These are phyloP conservation scores for Drosophila austrosaltans DNA, from an alignment of 2,888 invertebrate genomes.

Conservation along the genomic window DNA sequence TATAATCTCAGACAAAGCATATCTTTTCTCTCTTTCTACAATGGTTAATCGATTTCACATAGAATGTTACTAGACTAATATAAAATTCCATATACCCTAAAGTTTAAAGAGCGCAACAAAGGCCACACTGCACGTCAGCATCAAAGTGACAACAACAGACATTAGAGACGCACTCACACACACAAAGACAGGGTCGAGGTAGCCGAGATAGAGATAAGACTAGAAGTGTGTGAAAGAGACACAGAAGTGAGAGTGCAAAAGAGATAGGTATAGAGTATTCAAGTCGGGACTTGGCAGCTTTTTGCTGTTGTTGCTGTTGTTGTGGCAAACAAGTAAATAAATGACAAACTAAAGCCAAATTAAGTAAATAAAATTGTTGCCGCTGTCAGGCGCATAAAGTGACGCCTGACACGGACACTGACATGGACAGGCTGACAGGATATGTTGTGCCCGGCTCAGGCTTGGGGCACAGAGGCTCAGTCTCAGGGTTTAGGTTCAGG, in stretches of 20 bases:
- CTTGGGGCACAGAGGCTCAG: slow-evolving; percentile 15
- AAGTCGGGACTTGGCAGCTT: slow-evolving; percentile 19
- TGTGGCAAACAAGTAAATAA: slow-evolving; percentile 73
- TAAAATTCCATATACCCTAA: background rate
- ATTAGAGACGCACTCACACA: slow-evolving; percentile 56
- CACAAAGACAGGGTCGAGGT: slow-evolving; percentile 22
- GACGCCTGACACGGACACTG: slow-evolving; percentile 59
- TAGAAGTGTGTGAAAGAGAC: slow-evolving; percentile 19
- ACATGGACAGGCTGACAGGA: slow-evolving; percentile 40
- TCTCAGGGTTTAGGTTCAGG: slow-evolving; percentile 23
- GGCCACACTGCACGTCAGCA: slow-evolving; percentile 41
- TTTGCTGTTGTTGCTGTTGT: slow-evolving; percentile 24
- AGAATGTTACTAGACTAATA: background rate
- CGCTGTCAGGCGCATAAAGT: slow-evolving; percentile 72
- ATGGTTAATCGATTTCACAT: too few species aligned
- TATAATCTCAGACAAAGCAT: too few species aligned
- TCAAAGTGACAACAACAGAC: slow-evolving; percentile 78
- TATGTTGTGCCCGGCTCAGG: slow-evolving; percentile 16
- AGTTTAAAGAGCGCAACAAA: background rate
- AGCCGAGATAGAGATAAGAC: slow-evolving; percentile 35
- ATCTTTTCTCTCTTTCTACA: too few species aligned
- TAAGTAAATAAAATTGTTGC: slow-evolving; percentile 79
- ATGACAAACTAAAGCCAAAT: slow-evolving; percentile 79
- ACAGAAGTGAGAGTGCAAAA: slow-evolving; percentile 8
- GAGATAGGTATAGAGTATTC: slow-evolving; percentile 18